phyloP scores from a whole-genome alignment of 2,888 invertebrate species.

The Metallyticus violacea region DNA sequence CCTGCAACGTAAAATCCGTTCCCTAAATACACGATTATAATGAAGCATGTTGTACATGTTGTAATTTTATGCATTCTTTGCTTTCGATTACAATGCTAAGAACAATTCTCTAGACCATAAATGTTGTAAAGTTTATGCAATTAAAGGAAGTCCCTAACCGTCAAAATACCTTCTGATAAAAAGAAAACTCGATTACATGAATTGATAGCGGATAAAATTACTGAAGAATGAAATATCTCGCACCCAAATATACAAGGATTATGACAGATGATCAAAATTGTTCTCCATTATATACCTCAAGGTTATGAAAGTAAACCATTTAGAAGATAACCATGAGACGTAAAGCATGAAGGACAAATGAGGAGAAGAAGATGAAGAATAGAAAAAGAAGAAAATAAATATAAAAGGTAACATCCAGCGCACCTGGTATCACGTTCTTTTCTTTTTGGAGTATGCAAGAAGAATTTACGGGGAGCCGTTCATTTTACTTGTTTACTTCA shows the following conservation, averaged over 20 bases:
- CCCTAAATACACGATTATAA: too few relatives aligned
- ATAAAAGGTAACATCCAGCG: neutral
- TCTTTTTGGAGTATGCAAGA: neutral
- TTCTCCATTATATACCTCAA: neutral
- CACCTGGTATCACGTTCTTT: neutral
- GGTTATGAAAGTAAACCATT: neutral
- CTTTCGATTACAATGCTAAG: too few relatives aligned
- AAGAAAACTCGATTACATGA: neutral
- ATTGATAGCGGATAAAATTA: neutral
- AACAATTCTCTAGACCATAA: too few relatives aligned
- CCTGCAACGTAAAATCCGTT: too few relatives aligned
- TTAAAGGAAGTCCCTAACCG: too few relatives aligned
- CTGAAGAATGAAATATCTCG: neutral
- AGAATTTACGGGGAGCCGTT: too few relatives aligned
- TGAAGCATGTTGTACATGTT: too few relatives aligned
- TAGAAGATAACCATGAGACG: neutral
- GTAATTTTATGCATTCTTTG: too few relatives aligned
- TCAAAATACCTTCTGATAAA: too few relatives aligned
- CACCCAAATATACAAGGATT: neutral
- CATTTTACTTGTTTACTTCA: too few relatives aligned
- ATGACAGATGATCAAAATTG: neutral
- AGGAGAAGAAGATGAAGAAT: neutral
- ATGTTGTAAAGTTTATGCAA: too few relatives aligned
- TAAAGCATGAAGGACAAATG: neutral
- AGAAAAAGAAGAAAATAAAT: neutral